Evolutionary conservation across 37 sponge, comb jelly and placozoan species (phyloP).

Genomic region (Cliona cf. orientalis): DNA sequence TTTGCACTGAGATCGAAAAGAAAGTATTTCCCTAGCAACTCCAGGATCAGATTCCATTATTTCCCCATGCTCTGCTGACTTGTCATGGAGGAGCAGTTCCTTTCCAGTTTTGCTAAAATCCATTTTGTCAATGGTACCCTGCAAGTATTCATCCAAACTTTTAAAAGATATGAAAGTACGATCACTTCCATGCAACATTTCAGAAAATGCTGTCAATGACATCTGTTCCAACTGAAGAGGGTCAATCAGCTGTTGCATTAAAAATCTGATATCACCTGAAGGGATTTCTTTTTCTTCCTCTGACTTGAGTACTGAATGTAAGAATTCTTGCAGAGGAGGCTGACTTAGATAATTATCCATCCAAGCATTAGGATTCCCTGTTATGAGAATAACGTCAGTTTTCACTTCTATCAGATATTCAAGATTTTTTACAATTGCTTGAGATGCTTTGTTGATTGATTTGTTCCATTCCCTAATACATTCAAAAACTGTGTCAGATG

Average conservation of each 20-base stretch:
- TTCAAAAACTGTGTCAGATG: no score
- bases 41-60: no score
- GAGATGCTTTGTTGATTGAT: background rate
- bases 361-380: slow-evolving; percentile 14
- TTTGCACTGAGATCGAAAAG: no score
- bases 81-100: no score
- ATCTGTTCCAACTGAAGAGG: no score
- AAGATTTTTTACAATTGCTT: background rate
- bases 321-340: background rate
- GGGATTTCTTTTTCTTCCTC: background rate
- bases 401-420: background rate
- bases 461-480: background rate
- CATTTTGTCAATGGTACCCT: no score
- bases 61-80: no score
- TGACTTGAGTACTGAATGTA: background rate
- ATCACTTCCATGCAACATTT: background rate
- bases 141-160: no score
- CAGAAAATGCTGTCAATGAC: background rate
- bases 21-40: no score
- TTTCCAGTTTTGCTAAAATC: no score
- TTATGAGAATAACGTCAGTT: background rate
- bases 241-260: background rate
- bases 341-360: background rate
- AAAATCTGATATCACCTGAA: background rate
- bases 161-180: background rate